Evolutionary conservation across 2,113 vertebrate genomes (phyloP), one percentile per base, ranked within the genome.

Genomic region (Myotis lucifugus): DNA sequence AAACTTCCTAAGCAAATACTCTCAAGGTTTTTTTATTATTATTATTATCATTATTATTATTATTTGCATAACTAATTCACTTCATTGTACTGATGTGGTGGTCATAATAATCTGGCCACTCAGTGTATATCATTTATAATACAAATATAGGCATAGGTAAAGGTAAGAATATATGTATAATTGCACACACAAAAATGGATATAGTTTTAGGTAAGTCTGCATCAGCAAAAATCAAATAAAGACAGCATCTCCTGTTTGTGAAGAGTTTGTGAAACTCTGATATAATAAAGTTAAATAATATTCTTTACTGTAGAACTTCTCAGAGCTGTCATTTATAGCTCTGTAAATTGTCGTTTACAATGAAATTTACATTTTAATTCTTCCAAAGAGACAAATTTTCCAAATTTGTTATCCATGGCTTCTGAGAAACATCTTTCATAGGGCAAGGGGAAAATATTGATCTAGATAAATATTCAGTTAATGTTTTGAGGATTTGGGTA

Each of bases 321-420:
- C 14, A 85, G 72, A 81, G 19, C 34, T 90, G 17, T 91, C 32
- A 25, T 81, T 66, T 96, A 73, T 18, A 94, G 48, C n/a, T 91
- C 32, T 42, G 48, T 93, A 52, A 82, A 61, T 92, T 86, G 23
- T 54, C 50, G 67, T 85, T 85, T 87, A 74, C 40, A 78, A 4
- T 93, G 72, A 95, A 32, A 56, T 90, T 66, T 54, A 46, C 27
- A 48, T 89, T 70, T 74, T 78, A 82, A 78, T 50, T 91, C 73
- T 94, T 25, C 88, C 27, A 78, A 91, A 37, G n/a, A 85, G 78
- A 59, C 25, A 64, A 9, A 4, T 94, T 82, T 86, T 25, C 67
- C 37, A 86, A 66, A 40, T 37, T 78, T 97, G 12, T 69, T 91
- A 34, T 85, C 48, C 40, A 9, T 76, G 52, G 23, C 61, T 94